Percentiles rank a stretch among this genome's conserved stretches.
Conservation (phyloP, 2,113 vertebrate species). For the Leucopternis melanops region DNA sequence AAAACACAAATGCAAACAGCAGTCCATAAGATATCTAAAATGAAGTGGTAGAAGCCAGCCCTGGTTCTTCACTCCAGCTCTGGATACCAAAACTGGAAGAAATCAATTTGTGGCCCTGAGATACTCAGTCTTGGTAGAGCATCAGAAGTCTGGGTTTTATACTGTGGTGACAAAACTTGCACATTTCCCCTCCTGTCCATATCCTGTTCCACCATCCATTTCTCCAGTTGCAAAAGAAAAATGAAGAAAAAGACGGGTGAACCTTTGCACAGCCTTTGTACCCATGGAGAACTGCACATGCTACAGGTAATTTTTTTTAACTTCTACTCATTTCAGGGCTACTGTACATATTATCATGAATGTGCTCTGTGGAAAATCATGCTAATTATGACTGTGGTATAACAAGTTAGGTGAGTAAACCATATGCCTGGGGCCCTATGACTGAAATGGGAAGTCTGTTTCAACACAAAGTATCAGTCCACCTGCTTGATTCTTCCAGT, state of each 20-base stretch:
- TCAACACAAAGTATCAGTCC: neutral
- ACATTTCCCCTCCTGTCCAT: neutral
- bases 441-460: neutral
- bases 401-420: neutral
- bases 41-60: neutral
- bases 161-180: neutral
- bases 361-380: neutral
- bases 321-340: neutral
- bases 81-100: neutral
- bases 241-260: neutral
- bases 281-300: neutral
- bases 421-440: neutral
- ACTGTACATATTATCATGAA: neutral
- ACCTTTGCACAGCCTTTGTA: neutral
- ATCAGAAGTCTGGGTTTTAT: neutral
- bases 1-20: neutral
- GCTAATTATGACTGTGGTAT: neutral
- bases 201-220: neutral
- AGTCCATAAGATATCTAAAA: neutral
- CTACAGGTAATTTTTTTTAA: neutral
- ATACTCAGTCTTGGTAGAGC: neutral
- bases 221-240: neutral
- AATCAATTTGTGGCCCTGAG: neutral
- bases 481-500: neutral
- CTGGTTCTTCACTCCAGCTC: neutral